Percentiles rank a stretch among this genome's conserved stretches.
phyloP scores from a whole-genome alignment of 2,113 vertebrate genomes.

The Perognathus longimembris region DNA sequence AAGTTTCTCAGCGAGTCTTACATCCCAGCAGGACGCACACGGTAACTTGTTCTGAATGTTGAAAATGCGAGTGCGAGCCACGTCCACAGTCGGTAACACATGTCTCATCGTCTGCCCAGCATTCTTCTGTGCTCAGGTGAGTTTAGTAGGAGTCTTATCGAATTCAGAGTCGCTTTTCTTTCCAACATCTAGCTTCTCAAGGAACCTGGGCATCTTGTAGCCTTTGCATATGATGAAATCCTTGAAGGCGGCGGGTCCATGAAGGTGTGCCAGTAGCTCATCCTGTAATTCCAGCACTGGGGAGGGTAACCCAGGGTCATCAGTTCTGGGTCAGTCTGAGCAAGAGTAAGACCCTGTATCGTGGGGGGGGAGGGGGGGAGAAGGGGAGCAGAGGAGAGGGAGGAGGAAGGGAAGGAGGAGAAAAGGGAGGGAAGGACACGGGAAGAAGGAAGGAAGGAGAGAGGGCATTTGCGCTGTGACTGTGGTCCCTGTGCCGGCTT shows the following conservation, averaged over 20 bases:
- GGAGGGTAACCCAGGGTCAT: not conserved
- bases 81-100: not conserved
- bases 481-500: too few relatives aligned
- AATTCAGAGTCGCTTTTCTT: not conserved
- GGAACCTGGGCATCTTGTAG: conserved; percentile 75
- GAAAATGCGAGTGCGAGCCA: conserved; percentile 39
- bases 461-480: too few relatives aligned
- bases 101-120: not conserved
- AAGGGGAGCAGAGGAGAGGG: too few relatives aligned
- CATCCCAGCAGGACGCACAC: too few relatives aligned
- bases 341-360: not conserved
- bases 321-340: too few relatives aligned
- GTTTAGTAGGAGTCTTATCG: conserved; percentile 11
- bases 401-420: too few relatives aligned
- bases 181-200: conserved; percentile 61
- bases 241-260: conserved; percentile 79
- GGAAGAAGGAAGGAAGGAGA: too few relatives aligned
- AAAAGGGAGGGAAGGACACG: too few relatives aligned
- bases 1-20: not conserved
- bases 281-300: conserved; percentile 54
- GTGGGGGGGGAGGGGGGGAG: not conserved
- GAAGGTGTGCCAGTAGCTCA: conserved; percentile 76
- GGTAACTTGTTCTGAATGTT: too few relatives aligned
- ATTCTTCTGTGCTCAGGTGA: conserved; percentile 15
- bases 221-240: conserved; percentile 83